phyloP scores from a whole-genome alignment of 2,888 invertebrate species.

The Cephus pulcher region DNA sequence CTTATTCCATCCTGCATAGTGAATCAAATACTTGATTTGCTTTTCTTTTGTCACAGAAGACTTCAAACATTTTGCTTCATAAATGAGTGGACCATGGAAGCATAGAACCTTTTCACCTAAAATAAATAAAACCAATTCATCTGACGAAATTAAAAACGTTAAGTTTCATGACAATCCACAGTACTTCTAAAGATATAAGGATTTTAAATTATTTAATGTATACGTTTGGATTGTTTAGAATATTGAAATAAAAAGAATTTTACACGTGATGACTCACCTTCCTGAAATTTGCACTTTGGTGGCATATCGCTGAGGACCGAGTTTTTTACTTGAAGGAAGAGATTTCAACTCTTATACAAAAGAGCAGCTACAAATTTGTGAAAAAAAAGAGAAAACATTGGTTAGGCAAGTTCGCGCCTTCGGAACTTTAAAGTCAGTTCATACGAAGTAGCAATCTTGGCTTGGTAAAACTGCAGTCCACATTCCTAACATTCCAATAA shows the following conservation, averaged over 20 bases:
- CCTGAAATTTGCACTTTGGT: slow-evolving; percentile 79
- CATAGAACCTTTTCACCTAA: slow-evolving; percentile 91
- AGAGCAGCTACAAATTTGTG: neutral
- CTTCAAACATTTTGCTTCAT: slow-evolving; percentile 96
- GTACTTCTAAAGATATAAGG: neutral
- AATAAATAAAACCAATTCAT: slow-evolving; percentile 33
- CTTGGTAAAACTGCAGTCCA: neutral
- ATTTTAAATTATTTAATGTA: neutral
- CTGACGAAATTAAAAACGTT: neutral
- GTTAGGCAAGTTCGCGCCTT: neutral
- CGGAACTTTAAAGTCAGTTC: neutral
- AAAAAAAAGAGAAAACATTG: neutral
- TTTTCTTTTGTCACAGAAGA: slow-evolving; percentile 86
- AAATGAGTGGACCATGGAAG: slow-evolving; percentile 95
- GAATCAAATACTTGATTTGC: slow-evolving; percentile 90
- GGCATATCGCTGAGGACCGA: slow-evolving; percentile 64
- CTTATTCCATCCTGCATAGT: slow-evolving; percentile 98
- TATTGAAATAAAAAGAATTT: neutral
- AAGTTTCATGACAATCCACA: neutral
- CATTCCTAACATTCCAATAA: too few relatives aligned
- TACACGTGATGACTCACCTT: slow-evolving; percentile 70
- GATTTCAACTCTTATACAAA: neutral
- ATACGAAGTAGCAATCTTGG: neutral
- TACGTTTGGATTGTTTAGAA: neutral
- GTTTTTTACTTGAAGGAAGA: neutral